Conservation (phyloP, 2,797 vertebrate species). For the Tolypeutes matacus region DNA sequence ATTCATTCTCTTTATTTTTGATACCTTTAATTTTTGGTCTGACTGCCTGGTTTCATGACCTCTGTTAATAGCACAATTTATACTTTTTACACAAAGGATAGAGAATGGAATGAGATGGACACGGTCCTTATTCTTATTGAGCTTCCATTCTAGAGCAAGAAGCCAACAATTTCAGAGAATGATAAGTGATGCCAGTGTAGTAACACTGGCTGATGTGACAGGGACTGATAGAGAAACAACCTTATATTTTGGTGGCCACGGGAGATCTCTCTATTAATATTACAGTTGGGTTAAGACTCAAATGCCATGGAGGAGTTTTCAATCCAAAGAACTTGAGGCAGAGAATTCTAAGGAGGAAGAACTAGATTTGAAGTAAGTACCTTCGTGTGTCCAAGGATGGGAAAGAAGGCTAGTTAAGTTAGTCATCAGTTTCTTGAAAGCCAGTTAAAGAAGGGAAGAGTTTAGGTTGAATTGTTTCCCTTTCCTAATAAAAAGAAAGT, state of each 20-base stretch:
- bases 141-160: neutral
- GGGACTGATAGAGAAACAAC: neutral
- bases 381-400: neutral
- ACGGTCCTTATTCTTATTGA: neutral
- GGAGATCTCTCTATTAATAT: neutral
- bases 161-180: conserved; percentile 36
- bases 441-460: neutral
- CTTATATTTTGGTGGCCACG: neutral
- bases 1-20: neutral
- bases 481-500: neutral
- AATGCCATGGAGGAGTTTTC: neutral
- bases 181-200: neutral
- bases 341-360: neutral
- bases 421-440: neutral
- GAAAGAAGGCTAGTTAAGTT: neutral
- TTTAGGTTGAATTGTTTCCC: neutral
- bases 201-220: neutral
- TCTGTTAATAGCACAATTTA: neutral
- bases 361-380: neutral
- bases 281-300: neutral
- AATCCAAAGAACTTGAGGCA: neutral
- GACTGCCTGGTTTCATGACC: neutral
- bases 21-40: neutral
- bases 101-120: neutral
- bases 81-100: neutral